Base-by-base conservation (phyloP, 2,888 invertebrate species). In the Halictus quadricinctus region DNA sequence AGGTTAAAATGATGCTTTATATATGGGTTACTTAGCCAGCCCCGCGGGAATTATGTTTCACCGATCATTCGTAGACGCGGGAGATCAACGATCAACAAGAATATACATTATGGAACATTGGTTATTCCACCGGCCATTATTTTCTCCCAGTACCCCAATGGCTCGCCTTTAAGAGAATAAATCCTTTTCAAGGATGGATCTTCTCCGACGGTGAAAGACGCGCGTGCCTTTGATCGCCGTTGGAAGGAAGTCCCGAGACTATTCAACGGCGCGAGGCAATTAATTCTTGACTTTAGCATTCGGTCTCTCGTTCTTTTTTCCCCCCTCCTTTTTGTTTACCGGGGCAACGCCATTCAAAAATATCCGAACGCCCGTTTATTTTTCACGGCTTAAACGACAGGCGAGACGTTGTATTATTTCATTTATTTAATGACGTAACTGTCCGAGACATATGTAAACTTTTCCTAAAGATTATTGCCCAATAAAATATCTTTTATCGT, bases 71-170 rank as follows among this genome's bases (percentile, higher is more conserved):
- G 73, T 86, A 80, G 74, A 76, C 82, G 48, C 69, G 85, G 85
- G 74, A 78, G 85, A 87, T 85, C 80, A 78, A 85, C 82, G 85
- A 86, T 76, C 83, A 80, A 86, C 80, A 79, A 82, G 83, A 80
- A 80, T 76, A 74, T 83, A 85, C 80, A 69, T 48, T 74, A 82
- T 79, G 87, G 78, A 87, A 76, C 80, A 83, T 64, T 70, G 83
- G 80, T 85, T 83, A 79, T 80, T 76, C 58, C 76, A 13, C 8
- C 58, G 78, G 48, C 81, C 76, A 85, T 85, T 86, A 85, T 85
- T 80, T 69, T 76, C 76, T 78, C 69, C 41, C 29, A 41, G 50
- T 12, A 70, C 54, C 73, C 79, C 72, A 78, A 83, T 85, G 76
- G 54, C 60, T 72, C 78, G 80, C 60, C 64, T 78, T 78, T 82